Conservation (phyloP, 53 echinoderm and acorn worm species). For the Patiria pectinifera region DNA sequence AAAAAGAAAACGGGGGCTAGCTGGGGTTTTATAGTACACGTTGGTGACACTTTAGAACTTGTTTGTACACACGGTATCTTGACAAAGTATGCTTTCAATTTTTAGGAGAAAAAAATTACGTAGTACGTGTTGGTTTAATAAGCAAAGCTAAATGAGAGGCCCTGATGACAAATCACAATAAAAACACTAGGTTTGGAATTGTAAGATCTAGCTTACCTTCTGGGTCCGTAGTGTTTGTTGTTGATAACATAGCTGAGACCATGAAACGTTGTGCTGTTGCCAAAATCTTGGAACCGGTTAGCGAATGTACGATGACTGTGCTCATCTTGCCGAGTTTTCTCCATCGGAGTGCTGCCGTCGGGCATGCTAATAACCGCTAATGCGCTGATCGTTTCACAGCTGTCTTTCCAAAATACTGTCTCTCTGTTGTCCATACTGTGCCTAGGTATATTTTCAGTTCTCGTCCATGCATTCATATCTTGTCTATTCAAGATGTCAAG, state of each 20-base stretch:
- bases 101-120: too few relatives aligned
- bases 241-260: conserved; percentile 70
- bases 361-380: neutral
- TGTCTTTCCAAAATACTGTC: neutral
- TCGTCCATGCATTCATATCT: neutral
- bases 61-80: too few relatives aligned
- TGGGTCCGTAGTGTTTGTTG: neutral
- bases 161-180: neutral
- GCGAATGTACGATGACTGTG: neutral
- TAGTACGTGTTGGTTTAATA: too few relatives aligned
- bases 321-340: neutral
- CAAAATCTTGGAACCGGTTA: conserved; percentile 49
- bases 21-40: too few relatives aligned
- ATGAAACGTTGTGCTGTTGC: conserved; percentile 66
- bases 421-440: neutral
- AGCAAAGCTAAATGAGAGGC: too few relatives aligned
- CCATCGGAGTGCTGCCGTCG: neutral
- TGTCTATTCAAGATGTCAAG: too few relatives aligned
- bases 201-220: conserved; percentile 54
- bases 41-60: too few relatives aligned
- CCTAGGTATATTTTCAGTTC: neutral
- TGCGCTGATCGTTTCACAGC: neutral
- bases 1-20: too few relatives aligned
- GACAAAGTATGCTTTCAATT: too few relatives aligned
- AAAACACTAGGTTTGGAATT: neutral